Evolutionary conservation across 2,888 invertebrate species (phyloP).

Genomic region (Troilus luridus): DNA sequence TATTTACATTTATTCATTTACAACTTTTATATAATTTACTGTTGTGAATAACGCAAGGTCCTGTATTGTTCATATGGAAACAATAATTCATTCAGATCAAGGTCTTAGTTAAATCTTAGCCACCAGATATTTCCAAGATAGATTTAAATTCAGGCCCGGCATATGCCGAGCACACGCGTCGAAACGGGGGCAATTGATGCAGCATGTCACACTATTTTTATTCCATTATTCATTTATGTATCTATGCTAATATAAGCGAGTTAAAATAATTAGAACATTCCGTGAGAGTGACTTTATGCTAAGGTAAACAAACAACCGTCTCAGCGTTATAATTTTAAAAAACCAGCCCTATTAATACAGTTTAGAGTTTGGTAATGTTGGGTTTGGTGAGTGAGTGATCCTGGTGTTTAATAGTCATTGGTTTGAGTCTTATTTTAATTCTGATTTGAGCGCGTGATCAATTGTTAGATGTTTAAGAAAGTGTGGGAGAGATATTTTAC

Average conservation of each 20-base stretch:
- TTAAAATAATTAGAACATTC: neutral
- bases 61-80: neutral
- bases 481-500: no score
- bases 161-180: neutral
- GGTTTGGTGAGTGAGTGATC: neutral
- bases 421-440: no score
- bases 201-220: neutral
- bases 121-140: neutral
- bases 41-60: neutral
- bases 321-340: neutral
- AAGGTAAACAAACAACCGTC: constrained; percentile 32
- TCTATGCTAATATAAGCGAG: neutral
- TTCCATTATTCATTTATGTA: constrained; percentile 39
- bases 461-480: no score
- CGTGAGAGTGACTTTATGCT: neutral
- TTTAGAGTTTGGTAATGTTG: neutral
- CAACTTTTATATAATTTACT: neutral
- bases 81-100: neutral
- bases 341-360: neutral
- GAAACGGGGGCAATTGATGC: neutral
- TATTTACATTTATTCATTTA: neutral
- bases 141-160: neutral
- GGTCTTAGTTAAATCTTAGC: neutral
- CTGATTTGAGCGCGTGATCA: no score
- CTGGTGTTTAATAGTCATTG: neutral